Base-by-base conservation (phyloP, 2,113 vertebrate genomes). In the Hyperoodon ampullatus region DNA sequence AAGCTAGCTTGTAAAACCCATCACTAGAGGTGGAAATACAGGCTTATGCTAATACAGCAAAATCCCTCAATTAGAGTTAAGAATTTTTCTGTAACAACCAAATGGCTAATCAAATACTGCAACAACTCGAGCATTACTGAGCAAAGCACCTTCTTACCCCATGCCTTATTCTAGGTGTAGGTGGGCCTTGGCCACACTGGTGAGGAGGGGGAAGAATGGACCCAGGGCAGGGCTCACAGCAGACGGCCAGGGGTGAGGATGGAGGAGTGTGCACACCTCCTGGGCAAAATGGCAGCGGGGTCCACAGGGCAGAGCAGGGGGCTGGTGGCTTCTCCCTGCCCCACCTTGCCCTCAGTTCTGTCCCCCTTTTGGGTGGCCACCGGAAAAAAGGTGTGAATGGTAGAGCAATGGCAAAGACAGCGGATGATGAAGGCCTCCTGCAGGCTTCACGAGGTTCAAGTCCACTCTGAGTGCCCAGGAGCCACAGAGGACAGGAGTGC, bases 51-150 rank as follows among this genome's bases (percentile, higher is more conserved):
- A 3, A 58, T 77, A 71, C 14, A 30, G 10, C 12, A 39, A 35
- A 42, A 30, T 26, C 7, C 61, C 35, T 95, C 44, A 68, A n/a
- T 91, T 95, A 94, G 11, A 58, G 42, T 71, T 63, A 91, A 70
- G 47, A 85, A 33, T 53, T 96, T 96, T 83, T 93, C 33, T 86
- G 21, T 61, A 80, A 68, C 83, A 92, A n/a, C 28, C 39, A 53
- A 50, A 33, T 70, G 61, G 87, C n/a, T 78, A 44, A 71, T 70
- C 23, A 74, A 65, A 55, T 71, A 68, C 33, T 83, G 16, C 35
- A 95, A 72, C 23, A 83, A 68, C 6, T 35, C 2, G 2, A 87
- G 24, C 23, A n/a, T 80, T 87, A 33, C 81, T 90, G 81, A 88
- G 75, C 11, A 28, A 47, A 94, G 53, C 58, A 85, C 53, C 30